Evolutionary conservation across 2,888 invertebrate genomes (phyloP).

Genomic region (Koerneria pararmatus): DNA sequence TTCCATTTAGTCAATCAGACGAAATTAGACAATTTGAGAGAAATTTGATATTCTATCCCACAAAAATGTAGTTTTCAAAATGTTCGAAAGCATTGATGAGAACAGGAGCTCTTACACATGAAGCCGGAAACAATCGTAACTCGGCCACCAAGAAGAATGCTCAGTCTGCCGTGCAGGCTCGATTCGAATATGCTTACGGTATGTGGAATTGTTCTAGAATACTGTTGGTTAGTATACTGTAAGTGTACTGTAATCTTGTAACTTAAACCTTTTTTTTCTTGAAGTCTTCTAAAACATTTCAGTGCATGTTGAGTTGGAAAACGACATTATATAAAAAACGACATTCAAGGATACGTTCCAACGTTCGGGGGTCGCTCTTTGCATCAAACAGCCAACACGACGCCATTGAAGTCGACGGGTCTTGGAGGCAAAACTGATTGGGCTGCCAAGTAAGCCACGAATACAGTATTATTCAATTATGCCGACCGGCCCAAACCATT

Average conservation of each 20-base stretch:
- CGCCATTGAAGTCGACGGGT: not conserved
- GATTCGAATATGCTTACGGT: constrained; percentile 60
- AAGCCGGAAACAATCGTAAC: constrained; percentile 21
- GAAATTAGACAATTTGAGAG: no score
- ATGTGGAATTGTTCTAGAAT: constrained; percentile 26
- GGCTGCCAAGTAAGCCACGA: constrained; percentile 73
- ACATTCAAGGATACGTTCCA: constrained; percentile 41
- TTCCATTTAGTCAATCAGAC: no score
- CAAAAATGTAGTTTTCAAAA: no score
- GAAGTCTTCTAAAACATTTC: no score
- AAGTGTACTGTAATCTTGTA: no score
- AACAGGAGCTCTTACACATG: no score
- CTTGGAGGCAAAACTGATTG: constrained; percentile 69
- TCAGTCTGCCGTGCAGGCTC: constrained; percentile 52
- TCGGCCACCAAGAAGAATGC: constrained; percentile 32
- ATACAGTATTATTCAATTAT: not conserved
- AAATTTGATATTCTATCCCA: no score
- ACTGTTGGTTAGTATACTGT: no score
- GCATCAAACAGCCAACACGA: constrained; percentile 53
- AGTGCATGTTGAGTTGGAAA: no score
- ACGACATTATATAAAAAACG: not conserved
- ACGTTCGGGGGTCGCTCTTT: constrained; percentile 38
- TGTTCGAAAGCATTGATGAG: no score
- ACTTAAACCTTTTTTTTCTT: no score
- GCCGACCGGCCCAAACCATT: not conserved